Conservation (phyloP, 2,113 vertebrate genomes). For the Phocoena sinus region DNA sequence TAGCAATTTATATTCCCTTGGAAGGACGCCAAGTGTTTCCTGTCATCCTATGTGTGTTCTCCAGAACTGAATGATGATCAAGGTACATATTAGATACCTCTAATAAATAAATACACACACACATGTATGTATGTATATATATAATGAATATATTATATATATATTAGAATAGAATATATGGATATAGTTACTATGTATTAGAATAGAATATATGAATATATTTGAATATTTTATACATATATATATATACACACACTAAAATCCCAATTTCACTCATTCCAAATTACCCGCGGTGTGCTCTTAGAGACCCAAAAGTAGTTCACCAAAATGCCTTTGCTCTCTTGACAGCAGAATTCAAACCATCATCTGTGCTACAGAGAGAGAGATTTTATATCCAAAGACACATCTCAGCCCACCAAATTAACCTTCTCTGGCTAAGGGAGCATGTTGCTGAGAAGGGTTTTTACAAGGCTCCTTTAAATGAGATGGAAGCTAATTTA, state of each 20-base stretch:
- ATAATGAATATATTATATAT: neutral
- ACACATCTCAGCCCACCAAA: conserved; percentile 61
- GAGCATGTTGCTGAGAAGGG: conserved; percentile 12
- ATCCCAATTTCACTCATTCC: neutral
- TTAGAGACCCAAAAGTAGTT: conserved; percentile 41
- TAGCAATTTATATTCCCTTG: conserved; percentile 32
- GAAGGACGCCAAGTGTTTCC: conserved; percentile 41
- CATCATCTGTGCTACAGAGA: conserved; percentile 47
- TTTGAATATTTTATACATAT: neutral
- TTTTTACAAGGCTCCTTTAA: conserved; percentile 59
- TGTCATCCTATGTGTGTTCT: conserved; percentile 44
- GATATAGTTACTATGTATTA: neutral
- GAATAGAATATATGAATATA: neutral
- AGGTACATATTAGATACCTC: neutral
- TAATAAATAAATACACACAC: too few species aligned
- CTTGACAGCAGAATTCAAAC: conserved; percentile 64
- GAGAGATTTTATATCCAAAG: conserved; percentile 33
- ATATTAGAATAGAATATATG: too few species aligned
- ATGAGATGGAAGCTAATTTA: conserved; percentile 61
- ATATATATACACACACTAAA: neutral
- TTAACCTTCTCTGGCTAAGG: conserved; percentile 56
- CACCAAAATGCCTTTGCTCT: conserved; percentile 36
- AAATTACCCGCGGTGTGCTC: neutral
- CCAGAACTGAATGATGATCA: conserved; percentile 49
- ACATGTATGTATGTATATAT: neutral